phyloP scores from a whole-genome alignment of 2,888 invertebrate genomes.

The Mimas tiliae region DNA sequence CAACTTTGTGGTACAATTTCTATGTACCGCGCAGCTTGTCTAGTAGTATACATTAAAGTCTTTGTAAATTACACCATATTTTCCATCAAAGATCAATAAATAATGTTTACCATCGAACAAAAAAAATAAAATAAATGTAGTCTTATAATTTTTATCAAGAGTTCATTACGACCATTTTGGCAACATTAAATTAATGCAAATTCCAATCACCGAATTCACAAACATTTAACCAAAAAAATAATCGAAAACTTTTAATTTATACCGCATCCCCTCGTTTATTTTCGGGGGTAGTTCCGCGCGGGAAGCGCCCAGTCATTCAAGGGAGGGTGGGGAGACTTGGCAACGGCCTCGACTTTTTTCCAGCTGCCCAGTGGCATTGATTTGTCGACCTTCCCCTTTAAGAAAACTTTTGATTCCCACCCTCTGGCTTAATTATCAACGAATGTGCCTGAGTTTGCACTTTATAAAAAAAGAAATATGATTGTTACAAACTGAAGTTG shows the following conservation, averaged over 20 bases:
- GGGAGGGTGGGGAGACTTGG: slow-evolving; percentile 56
- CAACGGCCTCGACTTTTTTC: slow-evolving; percentile 52
- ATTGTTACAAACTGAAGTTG: slow-evolving; percentile 21
- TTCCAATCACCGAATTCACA: not conserved
- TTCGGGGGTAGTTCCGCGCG: slow-evolving; percentile 46
- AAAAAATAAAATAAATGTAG: not conserved
- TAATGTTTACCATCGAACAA: not conserved
- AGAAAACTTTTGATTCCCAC: slow-evolving; percentile 37
- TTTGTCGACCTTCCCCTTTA: slow-evolving; percentile 42
- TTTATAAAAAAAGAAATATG: slow-evolving; percentile 21
- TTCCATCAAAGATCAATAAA: too few species aligned
- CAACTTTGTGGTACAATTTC: too few species aligned
- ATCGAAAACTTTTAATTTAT: slow-evolving; percentile 37
- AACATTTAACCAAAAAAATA: slow-evolving; percentile 20
- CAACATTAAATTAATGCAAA: slow-evolving; percentile 11
- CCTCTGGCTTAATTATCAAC: slow-evolving; percentile 31
- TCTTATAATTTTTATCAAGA: not conserved
- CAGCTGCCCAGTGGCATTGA: slow-evolving; percentile 38
- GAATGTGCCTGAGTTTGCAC: slow-evolving; percentile 27
- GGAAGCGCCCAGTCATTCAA: slow-evolving; percentile 58
- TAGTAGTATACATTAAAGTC: too few species aligned
- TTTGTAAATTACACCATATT: too few species aligned
- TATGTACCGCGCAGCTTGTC: too few species aligned
- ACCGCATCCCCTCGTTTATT: slow-evolving; percentile 52
- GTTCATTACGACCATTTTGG: not conserved